Percentiles rank a stretch among this genome's conserved stretches.
phyloP scores from a whole-genome alignment of 1,140 invertebrate genomes.

The Spodoptera litura region DNA sequence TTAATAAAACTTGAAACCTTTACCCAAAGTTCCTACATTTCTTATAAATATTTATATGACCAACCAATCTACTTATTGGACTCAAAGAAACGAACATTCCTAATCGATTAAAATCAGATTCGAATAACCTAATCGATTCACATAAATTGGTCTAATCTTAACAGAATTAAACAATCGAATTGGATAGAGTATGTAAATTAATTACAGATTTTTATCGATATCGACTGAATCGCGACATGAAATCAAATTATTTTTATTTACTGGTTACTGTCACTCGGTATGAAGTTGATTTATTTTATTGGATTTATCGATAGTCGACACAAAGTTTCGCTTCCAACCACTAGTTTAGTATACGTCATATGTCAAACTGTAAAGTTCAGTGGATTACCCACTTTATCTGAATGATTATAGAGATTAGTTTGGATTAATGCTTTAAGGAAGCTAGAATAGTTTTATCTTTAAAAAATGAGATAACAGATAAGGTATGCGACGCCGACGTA shows the following conservation, averaged over 20 bases:
- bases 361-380: constrained; percentile 33
- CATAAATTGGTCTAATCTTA: constrained; percentile 39
- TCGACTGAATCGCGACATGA: constrained; percentile 56
- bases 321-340: constrained; percentile 52
- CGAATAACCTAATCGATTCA: constrained; percentile 39
- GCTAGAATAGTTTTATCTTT: constrained; percentile 67
- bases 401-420: constrained; percentile 42
- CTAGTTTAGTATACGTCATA: constrained; percentile 47
- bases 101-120: constrained; percentile 43
- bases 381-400: constrained; percentile 44
- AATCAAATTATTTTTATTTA: constrained; percentile 68
- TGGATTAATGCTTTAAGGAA: constrained; percentile 46
- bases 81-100: constrained; percentile 16
- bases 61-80: neutral
- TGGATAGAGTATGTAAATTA: constrained; percentile 28
- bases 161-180: constrained; percentile 37
- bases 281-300: constrained; percentile 75
- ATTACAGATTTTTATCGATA: constrained; percentile 51
- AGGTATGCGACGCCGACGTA: constrained; percentile 46
- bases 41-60: constrained; percentile 23
- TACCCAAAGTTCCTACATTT: neutral
- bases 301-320: constrained; percentile 67
- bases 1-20: neutral
- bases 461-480: constrained; percentile 77
- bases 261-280: constrained; percentile 52